These are phyloP conservation scores for Macrocentrus cingulum DNA, from an alignment of 1,140 invertebrate genomes.

Conservation along the genomic window DNA sequence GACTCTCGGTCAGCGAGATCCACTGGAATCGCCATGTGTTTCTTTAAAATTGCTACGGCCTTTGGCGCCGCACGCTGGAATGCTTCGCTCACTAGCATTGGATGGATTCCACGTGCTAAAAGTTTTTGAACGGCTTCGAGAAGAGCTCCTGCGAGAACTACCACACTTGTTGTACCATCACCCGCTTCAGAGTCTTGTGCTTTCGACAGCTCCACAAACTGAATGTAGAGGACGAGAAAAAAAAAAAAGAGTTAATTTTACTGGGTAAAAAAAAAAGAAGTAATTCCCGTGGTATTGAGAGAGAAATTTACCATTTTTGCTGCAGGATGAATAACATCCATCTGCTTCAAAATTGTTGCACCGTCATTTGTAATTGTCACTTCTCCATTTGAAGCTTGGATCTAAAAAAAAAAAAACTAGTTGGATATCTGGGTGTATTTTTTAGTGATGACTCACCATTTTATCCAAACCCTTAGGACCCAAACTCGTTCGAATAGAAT, in stretches of 20 bases:
- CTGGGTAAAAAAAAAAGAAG: conserved; percentile 10
- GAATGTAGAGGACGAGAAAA: conserved; percentile 28
- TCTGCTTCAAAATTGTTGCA: conserved; percentile 98
- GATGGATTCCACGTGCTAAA: conserved; percentile 93
- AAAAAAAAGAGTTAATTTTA: too few species aligned
- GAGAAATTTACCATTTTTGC: conserved; percentile 89
- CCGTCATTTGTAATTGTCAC: conserved; percentile 99
- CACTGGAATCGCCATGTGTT: conserved; percentile 81
- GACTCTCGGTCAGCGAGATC: conserved; percentile 86
- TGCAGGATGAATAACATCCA: conserved; percentile 98
- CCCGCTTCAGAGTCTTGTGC: conserved; percentile 99
- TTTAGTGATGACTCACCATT: conserved; percentile 73
- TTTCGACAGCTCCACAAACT: conserved; percentile 96
- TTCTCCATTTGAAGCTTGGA: conserved; percentile 95
- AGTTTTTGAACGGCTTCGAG: conserved; percentile 94
- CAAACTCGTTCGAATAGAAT: conserved; percentile 97
- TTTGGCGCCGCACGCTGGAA: conserved; percentile 89
- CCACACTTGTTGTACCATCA: conserved; percentile 98
- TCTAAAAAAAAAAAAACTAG: conserved; percentile 62
- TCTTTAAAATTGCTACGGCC: conserved; percentile 81
- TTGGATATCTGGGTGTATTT: neutral
- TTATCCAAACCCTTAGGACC: conserved; percentile 99
- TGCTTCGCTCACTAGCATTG: conserved; percentile 94
- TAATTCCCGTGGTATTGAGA: neutral
- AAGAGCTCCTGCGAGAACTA: conserved; percentile 93